These are phyloP conservation scores for Agrochola lota DNA, from an alignment of 2,888 invertebrate species.

Conservation along the genomic window DNA sequence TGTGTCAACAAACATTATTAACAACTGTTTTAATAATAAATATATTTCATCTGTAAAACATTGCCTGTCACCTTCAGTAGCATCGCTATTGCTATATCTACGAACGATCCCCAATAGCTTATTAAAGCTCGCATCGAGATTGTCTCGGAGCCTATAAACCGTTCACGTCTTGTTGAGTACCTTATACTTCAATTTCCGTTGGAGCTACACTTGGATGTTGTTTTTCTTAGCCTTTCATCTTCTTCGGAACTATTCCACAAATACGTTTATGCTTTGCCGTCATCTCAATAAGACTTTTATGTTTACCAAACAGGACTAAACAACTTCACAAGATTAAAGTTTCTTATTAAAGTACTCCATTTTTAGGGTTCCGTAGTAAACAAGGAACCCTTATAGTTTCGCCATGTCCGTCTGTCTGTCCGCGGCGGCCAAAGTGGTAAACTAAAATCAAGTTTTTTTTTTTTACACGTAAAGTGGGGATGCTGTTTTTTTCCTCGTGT, in stretches of 20 bases:
- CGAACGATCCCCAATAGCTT: conserved; percentile 17
- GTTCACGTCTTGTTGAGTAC: conserved; percentile 43
- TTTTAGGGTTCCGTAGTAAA: no score
- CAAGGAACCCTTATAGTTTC: no score
- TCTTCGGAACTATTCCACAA: conserved; percentile 20
- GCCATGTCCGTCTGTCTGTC: no score
- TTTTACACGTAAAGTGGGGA: no score
- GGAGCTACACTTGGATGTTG: conserved; percentile 24
- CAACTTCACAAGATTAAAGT: conserved; percentile 6
- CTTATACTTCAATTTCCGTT: conserved; percentile 32
- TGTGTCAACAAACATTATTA: conserved; percentile 32
- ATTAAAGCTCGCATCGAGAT: conserved; percentile 26
- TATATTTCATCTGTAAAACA: conserved; percentile 16
- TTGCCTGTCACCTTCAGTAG: not conserved
- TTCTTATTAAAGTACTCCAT: no score
- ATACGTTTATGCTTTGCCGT: conserved; percentile 28
- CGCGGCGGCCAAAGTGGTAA: no score
- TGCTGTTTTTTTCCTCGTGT: no score
- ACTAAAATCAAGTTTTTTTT: no score
- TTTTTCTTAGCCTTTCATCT: conserved; percentile 36
- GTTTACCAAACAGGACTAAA: conserved; percentile 12
- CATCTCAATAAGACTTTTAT: conserved; percentile 20
- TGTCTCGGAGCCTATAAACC: conserved; percentile 48
- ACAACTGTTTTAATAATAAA: conserved; percentile 24
- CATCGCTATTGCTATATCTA: conserved; percentile 9